phyloP scores from a whole-genome alignment of 1,140 invertebrate genomes.

The Onthophagus taurus region DNA sequence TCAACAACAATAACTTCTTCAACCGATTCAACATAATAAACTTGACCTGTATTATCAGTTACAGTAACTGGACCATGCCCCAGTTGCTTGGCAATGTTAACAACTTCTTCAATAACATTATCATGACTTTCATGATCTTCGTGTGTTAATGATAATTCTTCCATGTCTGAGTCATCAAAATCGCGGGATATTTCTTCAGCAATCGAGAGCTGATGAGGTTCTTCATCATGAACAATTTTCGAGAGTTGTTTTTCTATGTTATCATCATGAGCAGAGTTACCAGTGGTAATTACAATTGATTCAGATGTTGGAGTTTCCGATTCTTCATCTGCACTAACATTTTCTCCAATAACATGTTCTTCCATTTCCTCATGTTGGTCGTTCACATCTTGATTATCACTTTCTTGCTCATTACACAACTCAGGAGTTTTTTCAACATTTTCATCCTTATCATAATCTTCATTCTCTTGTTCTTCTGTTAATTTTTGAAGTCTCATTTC shows the following conservation, averaged over 20 bases:
- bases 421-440: constrained; percentile 1
- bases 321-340: neutral
- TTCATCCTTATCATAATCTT: neutral
- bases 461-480: constrained; percentile 1
- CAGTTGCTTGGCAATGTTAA: neutral
- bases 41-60: constrained; percentile 2
- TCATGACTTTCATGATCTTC: constrained; percentile 2
- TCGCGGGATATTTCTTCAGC: constrained; percentile 5
- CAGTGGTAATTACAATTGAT: too few species aligned
- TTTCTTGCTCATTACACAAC: too few species aligned
- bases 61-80: neutral
- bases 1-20: constrained; percentile 4
- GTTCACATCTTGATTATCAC: too few species aligned
- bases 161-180: constrained; percentile 9
- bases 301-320: neutral
- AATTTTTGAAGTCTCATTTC: too few species aligned
- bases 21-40: constrained; percentile 2
- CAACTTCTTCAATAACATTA: constrained; percentile 1
- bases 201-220: neutral
- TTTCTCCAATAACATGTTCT: neutral
- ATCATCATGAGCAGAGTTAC: neutral
- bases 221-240: neutral
- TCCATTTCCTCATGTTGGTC: too few species aligned
- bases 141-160: constrained; percentile 1
- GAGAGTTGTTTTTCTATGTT: neutral